phyloP scores from a whole-genome alignment of 2,113 vertebrate species.

The Hippocampus mohnikei region DNA sequence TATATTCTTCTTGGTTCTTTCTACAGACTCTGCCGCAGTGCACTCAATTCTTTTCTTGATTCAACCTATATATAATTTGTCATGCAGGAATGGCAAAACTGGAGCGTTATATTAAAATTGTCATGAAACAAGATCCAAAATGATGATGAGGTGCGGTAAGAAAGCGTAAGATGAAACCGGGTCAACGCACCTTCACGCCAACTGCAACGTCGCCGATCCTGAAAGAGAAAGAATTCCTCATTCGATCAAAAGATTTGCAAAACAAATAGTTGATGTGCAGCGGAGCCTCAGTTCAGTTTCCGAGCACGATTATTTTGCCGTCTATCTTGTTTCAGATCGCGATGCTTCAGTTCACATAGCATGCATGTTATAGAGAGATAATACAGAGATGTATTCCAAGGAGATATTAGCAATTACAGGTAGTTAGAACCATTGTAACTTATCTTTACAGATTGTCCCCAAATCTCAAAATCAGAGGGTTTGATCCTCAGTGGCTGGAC shows the following conservation, averaged over 20 bases:
- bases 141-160: background rate
- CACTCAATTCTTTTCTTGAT: background rate
- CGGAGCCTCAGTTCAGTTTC: too few relatives aligned
- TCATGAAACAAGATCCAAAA: background rate
- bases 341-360: too few relatives aligned
- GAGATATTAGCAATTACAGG: too few relatives aligned
- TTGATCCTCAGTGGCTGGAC: too few relatives aligned
- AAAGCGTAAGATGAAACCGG: background rate
- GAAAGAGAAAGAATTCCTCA: slow-evolving; percentile 52
- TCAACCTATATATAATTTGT: background rate
- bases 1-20: background rate
- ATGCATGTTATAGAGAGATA: too few relatives aligned
- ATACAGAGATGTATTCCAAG: too few relatives aligned
- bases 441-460: too few relatives aligned
- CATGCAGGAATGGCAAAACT: background rate
- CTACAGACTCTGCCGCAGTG: background rate
- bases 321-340: too few relatives aligned
- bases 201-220: slow-evolving; percentile 93
- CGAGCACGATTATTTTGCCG: too few relatives aligned
- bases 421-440: too few relatives aligned
- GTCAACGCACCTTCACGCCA: slow-evolving; percentile 89
- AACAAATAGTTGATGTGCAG: background rate
- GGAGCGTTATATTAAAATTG: background rate
- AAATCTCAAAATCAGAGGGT: too few relatives aligned
- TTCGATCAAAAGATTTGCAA: background rate